Evolutionary conservation across 2,797 vertebrate genomes (phyloP).

Genomic region (Pogonophryne albipinna): DNA sequence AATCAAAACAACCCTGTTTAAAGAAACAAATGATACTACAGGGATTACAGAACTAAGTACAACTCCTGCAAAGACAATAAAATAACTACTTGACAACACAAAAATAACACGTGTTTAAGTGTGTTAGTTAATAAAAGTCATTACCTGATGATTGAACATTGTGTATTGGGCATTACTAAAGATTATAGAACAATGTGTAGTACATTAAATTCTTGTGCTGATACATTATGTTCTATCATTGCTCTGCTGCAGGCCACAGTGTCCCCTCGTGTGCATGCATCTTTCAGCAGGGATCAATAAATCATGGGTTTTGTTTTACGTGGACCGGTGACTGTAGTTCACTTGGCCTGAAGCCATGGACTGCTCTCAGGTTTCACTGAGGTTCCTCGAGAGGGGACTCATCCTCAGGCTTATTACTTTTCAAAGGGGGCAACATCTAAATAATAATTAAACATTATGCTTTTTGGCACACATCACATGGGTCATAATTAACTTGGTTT

Average conservation of each 20-base stretch:
- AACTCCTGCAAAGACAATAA: neutral
- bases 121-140: neutral
- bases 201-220: neutral
- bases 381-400: conserved; percentile 28
- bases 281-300: conserved; percentile 54
- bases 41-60: neutral
- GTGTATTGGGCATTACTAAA: neutral
- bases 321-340: conserved; percentile 16
- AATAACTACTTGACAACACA: neutral
- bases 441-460: neutral
- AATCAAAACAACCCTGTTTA: conserved; percentile 18
- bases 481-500: neutral
- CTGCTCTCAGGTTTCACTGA: conserved; percentile 29
- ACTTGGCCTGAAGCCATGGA: conserved; percentile 13
- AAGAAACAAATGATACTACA: conserved; percentile 10
- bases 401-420: neutral
- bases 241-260: conserved; percentile 1
- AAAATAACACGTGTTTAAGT: conserved; percentile 16
- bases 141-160: conserved; percentile 5
- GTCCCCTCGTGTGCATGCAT: conserved; percentile 21
- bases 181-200: neutral
- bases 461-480: neutral
- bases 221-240: neutral
- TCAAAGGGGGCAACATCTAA: neutral
- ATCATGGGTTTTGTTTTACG: conserved; percentile 41